phyloP scores from a whole-genome alignment of 2,888 invertebrate species.

The Callyntrura sp. region DNA sequence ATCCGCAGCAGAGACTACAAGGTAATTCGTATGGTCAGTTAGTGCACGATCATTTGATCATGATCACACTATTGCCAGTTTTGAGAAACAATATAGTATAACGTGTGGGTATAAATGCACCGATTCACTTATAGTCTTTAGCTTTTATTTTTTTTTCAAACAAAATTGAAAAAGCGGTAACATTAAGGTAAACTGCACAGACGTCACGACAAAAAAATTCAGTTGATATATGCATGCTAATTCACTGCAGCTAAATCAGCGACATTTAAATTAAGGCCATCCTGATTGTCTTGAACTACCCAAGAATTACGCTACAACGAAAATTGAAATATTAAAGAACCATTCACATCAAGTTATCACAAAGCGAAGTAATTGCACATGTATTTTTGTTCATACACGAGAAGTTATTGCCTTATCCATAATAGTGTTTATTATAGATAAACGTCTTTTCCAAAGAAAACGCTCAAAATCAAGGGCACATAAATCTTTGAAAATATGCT shows the following conservation, averaged over 20 bases:
- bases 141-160: too few species aligned
- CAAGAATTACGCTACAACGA: slow-evolving; percentile 64
- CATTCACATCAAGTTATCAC: neutral
- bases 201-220: too few species aligned
- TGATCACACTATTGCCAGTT: too few species aligned
- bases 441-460: slow-evolving; percentile 79
- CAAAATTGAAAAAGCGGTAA: too few species aligned
- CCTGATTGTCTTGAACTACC: slow-evolving; percentile 68
- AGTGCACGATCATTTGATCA: too few species aligned
- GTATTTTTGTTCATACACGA: slow-evolving; percentile 70
- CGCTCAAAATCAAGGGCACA: slow-evolving; percentile 80
- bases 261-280: neutral
- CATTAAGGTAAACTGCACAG: too few species aligned
- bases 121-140: too few species aligned
- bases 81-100: too few species aligned
- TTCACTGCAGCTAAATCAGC: neutral
- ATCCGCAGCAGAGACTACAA: too few species aligned
- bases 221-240: too few species aligned
- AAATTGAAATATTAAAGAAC: neutral
- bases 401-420: slow-evolving; percentile 77
- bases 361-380: neutral
- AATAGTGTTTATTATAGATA: slow-evolving; percentile 68
- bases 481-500: slow-evolving; percentile 79
- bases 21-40: too few species aligned
- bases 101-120: too few species aligned